Evolutionary conservation across 2,888 invertebrate species (phyloP).

Genomic region (Gonocerus acuteangulatus): DNA sequence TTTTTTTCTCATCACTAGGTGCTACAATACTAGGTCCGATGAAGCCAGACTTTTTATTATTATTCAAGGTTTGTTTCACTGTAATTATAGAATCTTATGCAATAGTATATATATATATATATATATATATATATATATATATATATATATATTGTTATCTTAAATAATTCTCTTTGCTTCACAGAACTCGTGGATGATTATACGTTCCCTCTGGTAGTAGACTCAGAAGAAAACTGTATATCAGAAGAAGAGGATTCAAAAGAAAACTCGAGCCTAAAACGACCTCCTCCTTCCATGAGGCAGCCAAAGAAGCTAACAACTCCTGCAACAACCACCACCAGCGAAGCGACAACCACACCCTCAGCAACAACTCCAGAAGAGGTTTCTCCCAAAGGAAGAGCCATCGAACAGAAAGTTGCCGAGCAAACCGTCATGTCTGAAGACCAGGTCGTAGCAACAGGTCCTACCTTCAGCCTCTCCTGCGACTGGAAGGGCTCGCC

Average conservation of each 20-base stretch:
- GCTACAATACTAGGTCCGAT: too few species aligned
- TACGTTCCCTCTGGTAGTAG: conserved; percentile 3
- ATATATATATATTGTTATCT: too few species aligned
- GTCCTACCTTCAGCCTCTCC: neutral
- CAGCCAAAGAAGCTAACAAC: neutral
- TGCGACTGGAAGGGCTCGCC: neutral
- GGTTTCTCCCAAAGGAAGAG: neutral
- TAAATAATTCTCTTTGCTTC: too few species aligned
- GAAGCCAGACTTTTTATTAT: too few species aligned
- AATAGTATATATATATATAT: too few species aligned
- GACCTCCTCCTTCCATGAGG: neutral
- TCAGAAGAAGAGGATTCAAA: neutral
- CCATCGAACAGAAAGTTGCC: neutral
- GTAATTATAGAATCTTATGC: too few species aligned
- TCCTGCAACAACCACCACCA: neutral
- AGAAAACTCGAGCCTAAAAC: conserved; percentile 14
- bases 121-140: too few species aligned
- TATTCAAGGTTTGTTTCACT: too few species aligned
- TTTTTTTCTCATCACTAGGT: too few species aligned
- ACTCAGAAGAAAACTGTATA: conserved; percentile 1
- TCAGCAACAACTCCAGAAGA: neutral
- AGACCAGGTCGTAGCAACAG: neutral
- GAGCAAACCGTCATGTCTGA: too few species aligned
- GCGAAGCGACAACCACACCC: neutral
- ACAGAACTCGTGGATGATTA: conserved; percentile 24